These are phyloP conservation scores for Prionailurus viverrinus DNA, from an alignment of 2,113 vertebrate species.

Conservation along the genomic window DNA sequence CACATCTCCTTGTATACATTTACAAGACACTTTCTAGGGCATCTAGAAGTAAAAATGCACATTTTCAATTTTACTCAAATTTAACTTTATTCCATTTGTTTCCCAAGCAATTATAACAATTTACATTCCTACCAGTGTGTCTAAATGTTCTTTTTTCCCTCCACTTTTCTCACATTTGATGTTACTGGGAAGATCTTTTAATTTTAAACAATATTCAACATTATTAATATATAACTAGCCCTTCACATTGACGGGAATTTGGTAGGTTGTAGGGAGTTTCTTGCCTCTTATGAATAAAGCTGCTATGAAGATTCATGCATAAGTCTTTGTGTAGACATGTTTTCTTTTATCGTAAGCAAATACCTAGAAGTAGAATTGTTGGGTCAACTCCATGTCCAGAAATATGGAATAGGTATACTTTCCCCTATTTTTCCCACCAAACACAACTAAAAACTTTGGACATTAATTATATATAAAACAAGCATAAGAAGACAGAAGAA, in stretches of 20 bases:
- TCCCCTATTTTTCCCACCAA: neutral
- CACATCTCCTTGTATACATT: neutral
- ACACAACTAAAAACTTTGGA: neutral
- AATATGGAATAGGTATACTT: neutral
- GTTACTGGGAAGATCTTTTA: neutral
- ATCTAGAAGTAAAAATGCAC: neutral
- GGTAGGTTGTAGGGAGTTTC: neutral
- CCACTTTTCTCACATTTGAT: neutral
- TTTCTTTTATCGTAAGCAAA: constrained; percentile 37
- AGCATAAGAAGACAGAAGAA: neutral
- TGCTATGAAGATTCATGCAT: neutral
- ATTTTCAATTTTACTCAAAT: constrained; percentile 26
- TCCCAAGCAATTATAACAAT: neutral
- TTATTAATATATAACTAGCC: neutral
- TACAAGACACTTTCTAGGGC: neutral
- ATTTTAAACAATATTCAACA: constrained; percentile 28
- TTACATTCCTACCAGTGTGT: neutral
- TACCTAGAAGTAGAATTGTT: neutral
- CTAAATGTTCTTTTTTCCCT: neutral
- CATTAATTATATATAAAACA: neutral
- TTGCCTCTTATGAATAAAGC: neutral
- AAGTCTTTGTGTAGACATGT: neutral
- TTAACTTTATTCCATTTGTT: constrained; percentile 36
- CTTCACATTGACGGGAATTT: neutral
- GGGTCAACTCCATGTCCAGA: neutral